A percentile compares a stretch with the other conserved stretches of the same genome.
These are phyloP conservation scores for Coecobrya sp. DNA, from an alignment of 2,888 invertebrate species.

Conservation along the genomic window DNA sequence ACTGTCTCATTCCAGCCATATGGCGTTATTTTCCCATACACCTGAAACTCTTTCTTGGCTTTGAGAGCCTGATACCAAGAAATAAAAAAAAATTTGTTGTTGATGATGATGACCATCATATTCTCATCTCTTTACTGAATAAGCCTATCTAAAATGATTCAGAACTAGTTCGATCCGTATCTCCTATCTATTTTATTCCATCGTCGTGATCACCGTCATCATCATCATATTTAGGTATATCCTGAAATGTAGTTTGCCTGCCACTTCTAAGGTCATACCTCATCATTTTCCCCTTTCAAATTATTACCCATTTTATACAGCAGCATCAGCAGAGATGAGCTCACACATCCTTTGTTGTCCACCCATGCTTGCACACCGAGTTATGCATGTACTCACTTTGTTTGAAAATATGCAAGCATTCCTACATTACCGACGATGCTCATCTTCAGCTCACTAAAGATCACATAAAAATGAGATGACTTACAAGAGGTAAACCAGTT, in stretches of 20 bases:
- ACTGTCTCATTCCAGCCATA: conserved; percentile 82
- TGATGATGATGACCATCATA: conserved; percentile 53
- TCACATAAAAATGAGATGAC: conserved; percentile 38
- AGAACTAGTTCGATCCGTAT: conserved; percentile 74
- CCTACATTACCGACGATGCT: neutral
- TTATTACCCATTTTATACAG: conserved; percentile 12
- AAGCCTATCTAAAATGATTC: conserved; percentile 57
- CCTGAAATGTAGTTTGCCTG: conserved; percentile 9
- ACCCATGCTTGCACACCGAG: conserved; percentile 51
- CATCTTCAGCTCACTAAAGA: neutral
- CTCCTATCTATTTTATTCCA: conserved; percentile 41
- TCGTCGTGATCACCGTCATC: conserved; percentile 59
- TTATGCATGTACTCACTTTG: conserved; percentile 12
- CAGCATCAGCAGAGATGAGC: conserved; percentile 43
- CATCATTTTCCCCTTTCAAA: conserved; percentile 33
- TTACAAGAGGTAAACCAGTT: conserved; percentile 69
- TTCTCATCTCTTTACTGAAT: conserved; percentile 46
- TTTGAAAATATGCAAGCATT: conserved; percentile 41
- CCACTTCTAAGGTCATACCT: conserved; percentile 52
- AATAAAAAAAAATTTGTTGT: conserved; percentile 29
- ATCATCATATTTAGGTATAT: conserved; percentile 44
- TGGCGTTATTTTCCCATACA: conserved; percentile 81
- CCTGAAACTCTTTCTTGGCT: conserved; percentile 70
- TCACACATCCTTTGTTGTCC: conserved; percentile 78
- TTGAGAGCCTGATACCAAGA: conserved; percentile 28